Evolutionary conservation across 2,113 vertebrate genomes (phyloP).

Genomic region (Xenopus tropicalis): UCB_Xtro_10.0 CM004448.2:48477001-48477500

Average conservation of each 20-base stretch:
- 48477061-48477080: conserved; percentile 48
- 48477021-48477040: neutral
- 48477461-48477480: conserved; percentile 88
- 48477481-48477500: conserved; percentile 80
- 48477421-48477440: conserved; percentile 84
- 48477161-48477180: conserved; percentile 45
- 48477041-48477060: conserved; percentile 42
- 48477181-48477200: conserved; percentile 72
- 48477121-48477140: conserved; percentile 66
- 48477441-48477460: conserved; percentile 78
- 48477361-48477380: conserved; percentile 84
- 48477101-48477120: conserved; percentile 63
- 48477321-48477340: conserved; percentile 85
- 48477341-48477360: conserved; percentile 97
- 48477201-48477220: conserved; percentile 82
- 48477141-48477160: conserved; percentile 58
- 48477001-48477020: neutral
- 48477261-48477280: conserved; percentile 85
- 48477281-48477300: conserved; percentile 80
- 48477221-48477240: conserved; percentile 86
- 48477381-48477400: conserved; percentile 84
- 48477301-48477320: conserved; percentile 83
- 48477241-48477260: conserved; percentile 79
- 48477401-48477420: conserved; percentile 84
- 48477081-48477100: conserved; percentile 50